These are phyloP conservation scores for Ptychochromis oligacanthus DNA, from an alignment of 2,113 vertebrate genomes.

Conservation along the genomic window DNA sequence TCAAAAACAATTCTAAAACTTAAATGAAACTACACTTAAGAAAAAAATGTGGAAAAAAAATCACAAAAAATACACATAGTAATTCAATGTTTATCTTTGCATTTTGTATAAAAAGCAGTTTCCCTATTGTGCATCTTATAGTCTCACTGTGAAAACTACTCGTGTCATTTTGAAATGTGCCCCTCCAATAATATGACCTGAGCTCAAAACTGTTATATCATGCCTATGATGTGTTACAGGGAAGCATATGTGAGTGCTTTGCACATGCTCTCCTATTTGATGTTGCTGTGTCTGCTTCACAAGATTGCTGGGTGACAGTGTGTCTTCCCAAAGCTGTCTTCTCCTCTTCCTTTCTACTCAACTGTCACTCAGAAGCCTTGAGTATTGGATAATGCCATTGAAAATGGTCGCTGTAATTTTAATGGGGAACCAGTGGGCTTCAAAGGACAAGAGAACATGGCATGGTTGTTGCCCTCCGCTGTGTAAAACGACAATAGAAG, in stretches of 20 bases:
- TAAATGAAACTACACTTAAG: not conserved
- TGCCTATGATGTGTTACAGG: constrained; percentile 1
- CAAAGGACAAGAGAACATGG: constrained; percentile 69
- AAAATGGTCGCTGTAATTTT: constrained; percentile 65
- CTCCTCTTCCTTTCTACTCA: constrained; percentile 37
- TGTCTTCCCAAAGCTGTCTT: constrained; percentile 43
- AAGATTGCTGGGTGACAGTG: constrained; percentile 45
- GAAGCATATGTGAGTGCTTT: not conserved
- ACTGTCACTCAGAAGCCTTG: constrained; percentile 69
- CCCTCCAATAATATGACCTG: constrained; percentile 5
- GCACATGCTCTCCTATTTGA: constrained; percentile 26
- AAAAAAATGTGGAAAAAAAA: no score
- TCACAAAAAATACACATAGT: not conserved
- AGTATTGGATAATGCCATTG: constrained; percentile 73
- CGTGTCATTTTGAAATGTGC: constrained; percentile 36
- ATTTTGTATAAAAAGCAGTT: not conserved
- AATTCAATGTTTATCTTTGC: not conserved
- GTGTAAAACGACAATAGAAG: constrained; percentile 57
- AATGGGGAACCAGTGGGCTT: constrained; percentile 70
- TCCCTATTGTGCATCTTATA: not conserved
- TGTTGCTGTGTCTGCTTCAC: constrained; percentile 46
- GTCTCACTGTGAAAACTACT: constrained; percentile 18
- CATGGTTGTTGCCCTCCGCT: constrained; percentile 62
- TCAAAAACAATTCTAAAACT: not conserved
- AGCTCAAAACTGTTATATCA: constrained; percentile 7